Base-by-base conservation (phyloP, 2,888 invertebrate species). In the Orchesellides sinensis region DNA sequence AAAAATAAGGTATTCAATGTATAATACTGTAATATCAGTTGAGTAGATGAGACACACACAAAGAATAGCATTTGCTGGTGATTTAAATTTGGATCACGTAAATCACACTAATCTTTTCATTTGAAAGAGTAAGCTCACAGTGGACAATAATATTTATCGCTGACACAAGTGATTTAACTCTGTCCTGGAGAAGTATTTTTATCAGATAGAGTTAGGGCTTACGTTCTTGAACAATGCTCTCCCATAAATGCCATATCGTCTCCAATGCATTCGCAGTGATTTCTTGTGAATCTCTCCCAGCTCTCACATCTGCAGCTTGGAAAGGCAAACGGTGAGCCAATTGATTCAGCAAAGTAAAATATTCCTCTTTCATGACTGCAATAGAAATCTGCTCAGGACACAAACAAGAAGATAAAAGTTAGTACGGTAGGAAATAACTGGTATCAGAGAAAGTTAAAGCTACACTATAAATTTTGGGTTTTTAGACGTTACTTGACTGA, bases 281-380 rank as follows among this genome's bases (percentile, higher is more conserved):
- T 49, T 45, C 63, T 61, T 0, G 61, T 59, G 45, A 84, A 82
- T 17, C 75, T 66, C 6, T 82, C 75, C 80, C 80, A 84, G 25
- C 63, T 69, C 21, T 66, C 66, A 35, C 87, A 86, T 40, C 72
- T 81, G 54, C 86, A 87, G 19, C 84, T 79, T 4, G 82, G 85
- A 69, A 83, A 87, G 2, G 83, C 83, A 21, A 84, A 81, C 0
- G 85, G 85, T 10, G 87, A 84, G 2, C 83, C 77, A 27, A 87
- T 84, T 14, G 86, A 85, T 59, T 86, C 86, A 10, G 83, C 84
- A 77, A 84, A 86, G 77, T 83, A 84, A 21, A 70, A 83, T 23
- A 86, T 52, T 2, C 83, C 83, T 54, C 82, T 54, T 45, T 83
- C 74, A 35, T 86, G 86, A 56, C 82, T 84, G 61, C 87, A 87